Percentiles rank a stretch among this genome's conserved stretches.
phyloP scores from a whole-genome alignment of 2,888 invertebrate genomes.

The Adineta ricciae region DNA sequence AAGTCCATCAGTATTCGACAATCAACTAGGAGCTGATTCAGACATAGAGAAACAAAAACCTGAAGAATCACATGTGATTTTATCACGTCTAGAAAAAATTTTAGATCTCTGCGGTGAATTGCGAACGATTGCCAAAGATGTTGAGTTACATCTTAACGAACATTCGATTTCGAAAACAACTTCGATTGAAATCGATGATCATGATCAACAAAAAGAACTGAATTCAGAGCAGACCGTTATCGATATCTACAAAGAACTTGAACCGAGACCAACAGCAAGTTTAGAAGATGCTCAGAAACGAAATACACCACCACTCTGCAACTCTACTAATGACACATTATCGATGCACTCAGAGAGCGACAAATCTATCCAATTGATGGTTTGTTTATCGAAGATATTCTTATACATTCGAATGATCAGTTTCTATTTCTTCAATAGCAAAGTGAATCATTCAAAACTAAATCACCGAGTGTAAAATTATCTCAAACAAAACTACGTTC shows the following conservation, averaged over 20 bases:
- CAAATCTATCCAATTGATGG: neutral
- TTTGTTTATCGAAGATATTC: neutral
- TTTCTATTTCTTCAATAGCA: neutral
- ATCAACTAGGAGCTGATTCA: neutral
- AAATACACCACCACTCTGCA: neutral
- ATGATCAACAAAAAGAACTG: neutral
- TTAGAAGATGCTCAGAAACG: neutral
- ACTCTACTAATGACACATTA: neutral
- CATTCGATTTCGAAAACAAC: neutral
- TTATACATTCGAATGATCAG: too few species aligned
- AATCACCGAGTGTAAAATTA: neutral
- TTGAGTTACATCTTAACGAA: neutral
- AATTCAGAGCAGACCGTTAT: neutral
- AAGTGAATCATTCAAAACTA: neutral
- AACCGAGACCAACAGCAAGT: neutral
- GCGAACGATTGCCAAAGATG: slow-evolving; percentile 13
- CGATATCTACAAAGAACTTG: neutral
- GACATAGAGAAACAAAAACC: neutral
- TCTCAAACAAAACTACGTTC: neutral
- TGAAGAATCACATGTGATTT: neutral
- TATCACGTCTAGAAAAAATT: neutral
- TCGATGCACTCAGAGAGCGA: neutral
- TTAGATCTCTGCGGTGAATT: neutral
- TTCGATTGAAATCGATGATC: neutral
- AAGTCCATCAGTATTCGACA: neutral